phyloP scores from a whole-genome alignment of 2,888 invertebrate genomes.

The Agrochola litura region DNA sequence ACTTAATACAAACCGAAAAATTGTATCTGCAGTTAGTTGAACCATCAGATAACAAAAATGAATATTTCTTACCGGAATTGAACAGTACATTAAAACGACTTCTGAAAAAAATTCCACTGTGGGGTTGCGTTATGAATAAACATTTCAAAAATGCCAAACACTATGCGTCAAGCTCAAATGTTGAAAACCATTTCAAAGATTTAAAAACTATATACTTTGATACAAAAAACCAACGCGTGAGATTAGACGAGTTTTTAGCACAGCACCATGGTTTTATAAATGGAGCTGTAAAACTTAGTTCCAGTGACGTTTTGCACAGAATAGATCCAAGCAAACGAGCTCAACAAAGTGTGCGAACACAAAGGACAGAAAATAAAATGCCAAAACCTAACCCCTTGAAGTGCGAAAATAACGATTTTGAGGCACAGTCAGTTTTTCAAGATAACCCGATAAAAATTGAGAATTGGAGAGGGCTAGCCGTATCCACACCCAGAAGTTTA shows the following conservation, averaged over 20 bases:
- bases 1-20: constrained; percentile 42
- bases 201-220: constrained; percentile 49
- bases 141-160: constrained; percentile 41
- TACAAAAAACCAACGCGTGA: constrained; percentile 36
- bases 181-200: constrained; percentile 55
- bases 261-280: constrained; percentile 43
- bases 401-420: constrained; percentile 14
- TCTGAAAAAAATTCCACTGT: constrained; percentile 42
- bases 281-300: constrained; percentile 44
- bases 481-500: constrained; percentile 32
- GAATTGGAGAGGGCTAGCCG: constrained; percentile 39
- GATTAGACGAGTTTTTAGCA: constrained; percentile 52
- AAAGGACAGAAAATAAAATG: too few species aligned
- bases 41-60: constrained; percentile 40
- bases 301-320: constrained; percentile 32
- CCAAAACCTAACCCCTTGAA: background rate
- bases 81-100: constrained; percentile 46
- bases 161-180: constrained; percentile 45
- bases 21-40: constrained; percentile 40
- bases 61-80: constrained; percentile 42
- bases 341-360: constrained; percentile 1
- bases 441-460: constrained; percentile 37
- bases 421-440: constrained; percentile 31
- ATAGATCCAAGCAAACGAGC: constrained; percentile 23
- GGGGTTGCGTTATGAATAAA: constrained; percentile 34